Evolutionary conservation across 2,113 vertebrate genomes (phyloP).

Genomic region (Poecile atricapillus): DNA sequence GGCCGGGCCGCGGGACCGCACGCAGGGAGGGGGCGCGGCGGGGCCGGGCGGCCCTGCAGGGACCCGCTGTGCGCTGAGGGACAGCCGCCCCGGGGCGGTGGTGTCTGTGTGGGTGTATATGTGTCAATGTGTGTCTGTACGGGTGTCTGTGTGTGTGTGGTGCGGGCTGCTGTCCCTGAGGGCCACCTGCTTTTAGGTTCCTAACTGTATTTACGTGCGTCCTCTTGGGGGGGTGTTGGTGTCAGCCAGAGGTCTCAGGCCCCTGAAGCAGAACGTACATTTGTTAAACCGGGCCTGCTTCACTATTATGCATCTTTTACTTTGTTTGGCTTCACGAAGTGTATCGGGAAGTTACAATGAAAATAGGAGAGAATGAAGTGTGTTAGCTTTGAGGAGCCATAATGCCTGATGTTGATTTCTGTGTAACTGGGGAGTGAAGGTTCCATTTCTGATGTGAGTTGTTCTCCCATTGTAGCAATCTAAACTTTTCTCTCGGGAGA

Average conservation of each 20-base stretch:
- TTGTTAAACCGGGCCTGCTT: background rate
- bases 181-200: background rate
- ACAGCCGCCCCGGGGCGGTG: background rate
- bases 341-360: background rate
- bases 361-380: fast-evolving
- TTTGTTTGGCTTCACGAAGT: background rate
- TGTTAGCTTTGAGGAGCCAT: fast-evolving
- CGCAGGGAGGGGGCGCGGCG: background rate
- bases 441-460: background rate
- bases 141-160: fast-evolving
- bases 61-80: background rate
- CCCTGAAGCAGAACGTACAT: too few relatives aligned
- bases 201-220: fast-evolving
- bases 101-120: too few relatives aligned
- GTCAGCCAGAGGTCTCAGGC: too few relatives aligned
- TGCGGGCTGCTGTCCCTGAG: background rate
- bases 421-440: fast-evolving
- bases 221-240: too few relatives aligned
- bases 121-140: fast-evolving
- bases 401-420: background rate
- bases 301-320: fast-evolving
- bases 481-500: background rate
- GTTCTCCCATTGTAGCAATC: fast-evolving
- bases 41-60: background rate
- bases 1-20: background rate